These are phyloP conservation scores for Euglossa dilemma DNA, from an alignment of 1,140 invertebrate species.

Conservation along the genomic window DNA sequence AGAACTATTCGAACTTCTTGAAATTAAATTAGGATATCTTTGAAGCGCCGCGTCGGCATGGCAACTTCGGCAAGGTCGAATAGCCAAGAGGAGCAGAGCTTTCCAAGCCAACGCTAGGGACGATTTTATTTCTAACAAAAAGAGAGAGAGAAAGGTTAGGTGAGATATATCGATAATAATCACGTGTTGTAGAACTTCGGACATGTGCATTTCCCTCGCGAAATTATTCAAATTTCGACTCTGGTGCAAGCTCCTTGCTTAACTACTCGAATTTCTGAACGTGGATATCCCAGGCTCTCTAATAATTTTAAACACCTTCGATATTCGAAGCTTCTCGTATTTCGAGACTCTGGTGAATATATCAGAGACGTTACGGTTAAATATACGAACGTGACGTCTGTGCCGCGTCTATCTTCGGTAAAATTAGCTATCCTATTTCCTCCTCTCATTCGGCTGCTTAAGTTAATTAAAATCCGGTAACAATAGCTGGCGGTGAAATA, in stretches of 20 bases:
- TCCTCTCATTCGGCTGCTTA: background rate
- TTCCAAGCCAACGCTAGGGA: background rate
- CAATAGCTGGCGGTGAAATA: too few species aligned
- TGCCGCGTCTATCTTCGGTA: background rate
- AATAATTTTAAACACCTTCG: background rate
- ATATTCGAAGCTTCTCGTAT: background rate
- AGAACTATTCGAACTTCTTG: slow-evolving; percentile 15
- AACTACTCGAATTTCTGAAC: background rate
- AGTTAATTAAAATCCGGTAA: too few species aligned
- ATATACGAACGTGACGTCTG: background rate
- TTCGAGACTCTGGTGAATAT: background rate
- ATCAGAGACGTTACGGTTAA: background rate
- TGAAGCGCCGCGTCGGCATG: slow-evolving; percentile 13
- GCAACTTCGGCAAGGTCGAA: slow-evolving; percentile 13
- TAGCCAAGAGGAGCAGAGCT: background rate
- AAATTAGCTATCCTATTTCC: background rate
- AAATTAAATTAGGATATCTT: slow-evolving; percentile 47
- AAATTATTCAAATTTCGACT: slow-evolving; percentile 22
- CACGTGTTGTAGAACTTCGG: background rate
- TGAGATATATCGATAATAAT: slow-evolving; percentile 6
- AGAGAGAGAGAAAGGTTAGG: background rate
- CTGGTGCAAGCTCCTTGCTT: background rate
- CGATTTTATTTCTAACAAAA: slow-evolving; percentile 16
- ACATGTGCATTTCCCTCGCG: background rate
- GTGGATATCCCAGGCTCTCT: background rate